Base-by-base conservation (phyloP, 2,888 invertebrate genomes). In the Eristalis intricaria region DNA sequence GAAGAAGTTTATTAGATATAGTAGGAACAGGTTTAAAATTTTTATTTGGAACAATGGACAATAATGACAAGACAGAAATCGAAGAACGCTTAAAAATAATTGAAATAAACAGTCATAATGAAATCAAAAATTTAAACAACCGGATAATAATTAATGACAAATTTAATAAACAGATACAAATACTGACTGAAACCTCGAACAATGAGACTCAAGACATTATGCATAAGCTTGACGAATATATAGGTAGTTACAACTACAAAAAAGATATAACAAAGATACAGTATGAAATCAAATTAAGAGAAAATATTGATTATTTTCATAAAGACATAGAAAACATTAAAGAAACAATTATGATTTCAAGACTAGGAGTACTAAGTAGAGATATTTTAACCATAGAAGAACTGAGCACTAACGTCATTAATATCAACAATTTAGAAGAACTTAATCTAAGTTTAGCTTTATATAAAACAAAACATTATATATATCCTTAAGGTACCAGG, bases 121-220 rank as follows among this genome's bases (percentile, higher is more conserved):
- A n/a, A n/a, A n/a, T n/a, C n/a, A n/a, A n/a, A n/a, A n/a, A 2
- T 43, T 2, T 1, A 43, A 2, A n/a, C n/a, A 43, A 43, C 40
- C 2, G 15, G 3, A 43, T 43, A 43, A 15, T 43, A 15, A 15
- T 43, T 43, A n/a, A 15, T 22, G 64, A 43, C 40, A 43, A 2
- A 43, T 43, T 43, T 10, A 43, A 15, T n/a, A 43, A 43, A 61
- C 73, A 63, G 35, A 73, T 73, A 32, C 43, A 64, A 35, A 65
- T 50, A 56, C 35, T 32, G 13, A 65, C 64, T 32, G 56, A 74
- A 4, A 35, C 56, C 15, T 56, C 65, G 2, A 74, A 74, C n/a
- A 65, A 64, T 10, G 50, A 74, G 23, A 32, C 35, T 1, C 29
- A 56, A 5, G 32, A 22, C 8, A 35, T 69, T 19, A 63, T 60